These are phyloP conservation scores for Calidris pygmaea DNA, from an alignment of 2,113 vertebrate species.

Conservation along the genomic window DNA sequence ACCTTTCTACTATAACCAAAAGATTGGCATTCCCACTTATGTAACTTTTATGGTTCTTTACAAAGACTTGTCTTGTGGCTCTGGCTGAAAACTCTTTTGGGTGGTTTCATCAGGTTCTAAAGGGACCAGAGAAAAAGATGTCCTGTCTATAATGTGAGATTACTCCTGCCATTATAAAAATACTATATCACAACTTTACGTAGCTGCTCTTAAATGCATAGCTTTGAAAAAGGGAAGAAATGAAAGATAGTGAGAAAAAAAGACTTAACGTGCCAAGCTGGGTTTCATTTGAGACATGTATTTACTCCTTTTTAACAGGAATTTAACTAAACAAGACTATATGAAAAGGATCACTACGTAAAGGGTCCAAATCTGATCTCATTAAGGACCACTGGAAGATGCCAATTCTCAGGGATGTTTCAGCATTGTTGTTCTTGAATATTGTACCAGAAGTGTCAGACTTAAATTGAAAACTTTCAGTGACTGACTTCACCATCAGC, in stretches of 20 bases:
- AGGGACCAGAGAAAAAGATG: not conserved
- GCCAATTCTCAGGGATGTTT: not conserved
- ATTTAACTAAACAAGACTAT: not conserved
- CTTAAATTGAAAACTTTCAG: not conserved
- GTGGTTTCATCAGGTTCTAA: slow-evolving; percentile 8
- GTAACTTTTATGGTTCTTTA: slow-evolving; percentile 41
- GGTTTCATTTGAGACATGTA: not conserved
- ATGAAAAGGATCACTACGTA: not conserved
- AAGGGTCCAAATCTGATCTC: not conserved
- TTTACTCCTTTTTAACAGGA: not conserved
- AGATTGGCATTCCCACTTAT: slow-evolving; percentile 42
- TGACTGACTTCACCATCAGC: not conserved
- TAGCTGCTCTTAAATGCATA: not conserved
- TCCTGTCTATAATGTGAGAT: not conserved
- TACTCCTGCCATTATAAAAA: not conserved
- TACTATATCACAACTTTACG: not conserved
- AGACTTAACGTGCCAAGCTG: not conserved
- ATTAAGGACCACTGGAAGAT: not conserved
- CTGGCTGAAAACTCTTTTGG: not conserved
- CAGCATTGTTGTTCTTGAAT: not conserved
- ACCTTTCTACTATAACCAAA: slow-evolving; percentile 25
- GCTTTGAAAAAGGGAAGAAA: not conserved
- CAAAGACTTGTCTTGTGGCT: slow-evolving; percentile 4
- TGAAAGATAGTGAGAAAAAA: not conserved
- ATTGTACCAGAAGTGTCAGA: not conserved